Evolutionary conservation across 2,888 invertebrate genomes (phyloP).

Genomic region (Yponomeuta malinellus): DNA sequence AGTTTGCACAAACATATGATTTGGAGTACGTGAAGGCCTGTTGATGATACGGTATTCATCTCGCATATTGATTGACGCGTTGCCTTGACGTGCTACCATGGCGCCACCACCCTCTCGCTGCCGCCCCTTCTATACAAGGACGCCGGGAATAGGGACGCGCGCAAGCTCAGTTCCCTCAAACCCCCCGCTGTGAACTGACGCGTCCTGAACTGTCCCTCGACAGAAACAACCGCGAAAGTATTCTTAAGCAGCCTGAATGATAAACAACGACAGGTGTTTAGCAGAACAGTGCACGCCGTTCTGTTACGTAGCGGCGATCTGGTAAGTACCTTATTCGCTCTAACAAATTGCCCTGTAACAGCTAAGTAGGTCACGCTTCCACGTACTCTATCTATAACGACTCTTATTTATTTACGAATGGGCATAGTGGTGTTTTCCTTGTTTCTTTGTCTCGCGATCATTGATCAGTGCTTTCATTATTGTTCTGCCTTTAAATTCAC

Average conservation of each 20-base stretch:
- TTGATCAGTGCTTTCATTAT: constrained; percentile 17
- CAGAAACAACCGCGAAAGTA: constrained; percentile 40
- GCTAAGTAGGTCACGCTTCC: constrained; percentile 66
- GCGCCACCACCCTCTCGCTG: constrained; percentile 52
- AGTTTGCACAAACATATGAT: constrained; percentile 2
- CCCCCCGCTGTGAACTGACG: constrained; percentile 25
- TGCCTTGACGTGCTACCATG: constrained; percentile 59
- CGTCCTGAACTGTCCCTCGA: not conserved
- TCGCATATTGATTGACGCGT: constrained; percentile 73
- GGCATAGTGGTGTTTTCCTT: constrained; percentile 38
- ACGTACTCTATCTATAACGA: constrained; percentile 58
- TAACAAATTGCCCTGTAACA: constrained; percentile 23
- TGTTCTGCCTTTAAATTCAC: constrained; percentile 12
- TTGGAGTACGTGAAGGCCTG: not conserved
- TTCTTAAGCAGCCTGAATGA: constrained; percentile 33
- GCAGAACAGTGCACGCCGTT: constrained; percentile 54
- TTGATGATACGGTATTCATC: constrained; percentile 43
- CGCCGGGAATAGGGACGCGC: constrained; percentile 71
- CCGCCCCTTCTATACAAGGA: constrained; percentile 70
- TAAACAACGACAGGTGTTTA: constrained; percentile 39
- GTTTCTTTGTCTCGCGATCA: constrained; percentile 11
- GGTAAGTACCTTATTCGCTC: constrained; percentile 44
- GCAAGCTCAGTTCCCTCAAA: constrained; percentile 67
- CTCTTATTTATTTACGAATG: constrained; percentile 59
- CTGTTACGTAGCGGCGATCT: constrained; percentile 31